Evolutionary conservation across 92 coral and sea anemone genomes (phyloP).

Genomic region (Parazoanthus atlanticus): DNA sequence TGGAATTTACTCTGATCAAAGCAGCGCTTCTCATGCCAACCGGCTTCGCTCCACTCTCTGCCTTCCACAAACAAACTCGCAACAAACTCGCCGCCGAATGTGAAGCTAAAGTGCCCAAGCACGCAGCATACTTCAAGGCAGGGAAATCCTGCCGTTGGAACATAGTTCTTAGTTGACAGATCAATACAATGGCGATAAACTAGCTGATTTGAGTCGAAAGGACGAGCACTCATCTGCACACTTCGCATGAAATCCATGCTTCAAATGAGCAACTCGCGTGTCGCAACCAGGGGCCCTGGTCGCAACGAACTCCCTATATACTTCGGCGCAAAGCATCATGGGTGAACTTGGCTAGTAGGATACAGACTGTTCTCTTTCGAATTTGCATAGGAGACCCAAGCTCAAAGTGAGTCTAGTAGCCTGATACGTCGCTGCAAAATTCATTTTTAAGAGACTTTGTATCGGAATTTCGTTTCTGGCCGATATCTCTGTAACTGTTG

Average conservation of each 20-base stretch:
- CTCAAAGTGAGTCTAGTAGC: too few species aligned
- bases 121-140: constrained; percentile 30
- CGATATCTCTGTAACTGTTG: too few species aligned
- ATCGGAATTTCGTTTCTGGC: too few species aligned
- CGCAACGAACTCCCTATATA: constrained; percentile 27
- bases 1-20: constrained; percentile 21
- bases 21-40: constrained; percentile 30
- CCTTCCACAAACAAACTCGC: constrained; percentile 23
- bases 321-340: constrained; percentile 31
- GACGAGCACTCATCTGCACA: constrained; percentile 11
- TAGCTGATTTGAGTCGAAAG: constrained; percentile 29
- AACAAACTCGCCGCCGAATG: constrained; percentile 32
- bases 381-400: too few species aligned
- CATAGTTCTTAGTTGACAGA: constrained; percentile 13
- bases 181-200: constrained; percentile 26
- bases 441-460: too few species aligned
- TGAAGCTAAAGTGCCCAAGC: constrained; percentile 33
- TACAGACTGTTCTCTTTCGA: too few species aligned
- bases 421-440: too few species aligned
- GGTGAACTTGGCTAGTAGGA: too few species aligned
- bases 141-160: constrained; percentile 35
- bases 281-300: too few species aligned
- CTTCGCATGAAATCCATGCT: constrained; percentile 27
- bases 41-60: constrained; percentile 29
- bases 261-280: constrained; percentile 31